Percentiles rank a stretch among this genome's conserved stretches.
phyloP scores from a whole-genome alignment of 2,113 vertebrate species.

The Myxocyprinus asiaticus region DNA sequence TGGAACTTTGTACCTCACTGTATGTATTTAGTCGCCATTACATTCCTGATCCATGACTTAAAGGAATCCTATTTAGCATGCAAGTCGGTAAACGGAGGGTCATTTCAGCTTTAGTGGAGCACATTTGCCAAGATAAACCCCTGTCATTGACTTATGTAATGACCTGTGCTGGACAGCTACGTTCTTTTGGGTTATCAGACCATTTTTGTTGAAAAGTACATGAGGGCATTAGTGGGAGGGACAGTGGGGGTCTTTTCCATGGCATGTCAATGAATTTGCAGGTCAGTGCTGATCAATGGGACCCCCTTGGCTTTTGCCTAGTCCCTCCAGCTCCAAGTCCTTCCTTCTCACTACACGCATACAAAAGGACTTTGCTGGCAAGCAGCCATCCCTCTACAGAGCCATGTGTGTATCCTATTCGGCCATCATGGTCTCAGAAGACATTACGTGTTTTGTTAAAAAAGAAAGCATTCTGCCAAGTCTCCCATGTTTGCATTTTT shows the following conservation, averaged over 20 bases:
- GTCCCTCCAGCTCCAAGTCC: conserved; percentile 64
- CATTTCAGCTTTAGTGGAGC: conserved; percentile 7
- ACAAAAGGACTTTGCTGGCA: conserved; percentile 70
- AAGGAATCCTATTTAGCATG: not conserved
- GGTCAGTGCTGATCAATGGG: conserved; percentile 73
- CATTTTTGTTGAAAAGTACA: conserved; percentile 29
- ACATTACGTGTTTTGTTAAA: not conserved
- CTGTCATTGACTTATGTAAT: conserved; percentile 24
- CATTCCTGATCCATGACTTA: not conserved
- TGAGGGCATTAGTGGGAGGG: conserved; percentile 10
- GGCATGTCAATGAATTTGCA: conserved; percentile 77
- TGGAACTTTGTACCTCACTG: no score
- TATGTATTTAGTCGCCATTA: not conserved
- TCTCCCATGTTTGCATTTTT: conserved; percentile 13
- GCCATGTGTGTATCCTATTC: conserved; percentile 40
- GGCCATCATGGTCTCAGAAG: conserved; percentile 25
- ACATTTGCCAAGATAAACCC: not conserved
- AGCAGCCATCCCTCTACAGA: conserved; percentile 47
- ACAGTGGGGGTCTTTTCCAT: conserved; percentile 56
- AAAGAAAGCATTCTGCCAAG: conserved; percentile 1
- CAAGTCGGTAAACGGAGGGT: not conserved
- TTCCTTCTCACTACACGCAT: conserved; percentile 77
- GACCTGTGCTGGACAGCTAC: conserved; percentile 10
- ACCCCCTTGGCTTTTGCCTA: conserved; percentile 67
- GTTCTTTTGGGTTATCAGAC: conserved; percentile 58